phyloP scores from a whole-genome alignment of 2,113 vertebrate genomes.

The Nerophis lumbriciformis region DNA sequence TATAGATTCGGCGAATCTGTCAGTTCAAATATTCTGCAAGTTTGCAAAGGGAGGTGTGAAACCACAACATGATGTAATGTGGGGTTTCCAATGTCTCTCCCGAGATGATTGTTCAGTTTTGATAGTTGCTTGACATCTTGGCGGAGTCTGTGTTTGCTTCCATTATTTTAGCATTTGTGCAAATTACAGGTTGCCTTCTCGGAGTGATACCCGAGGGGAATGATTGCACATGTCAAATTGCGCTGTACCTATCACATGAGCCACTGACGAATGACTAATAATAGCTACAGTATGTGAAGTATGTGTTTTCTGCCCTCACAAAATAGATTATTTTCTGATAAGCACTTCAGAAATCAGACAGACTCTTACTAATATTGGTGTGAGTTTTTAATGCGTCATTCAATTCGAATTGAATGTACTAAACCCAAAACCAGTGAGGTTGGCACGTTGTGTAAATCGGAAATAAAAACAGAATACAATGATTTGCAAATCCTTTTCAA shows the following conservation, averaged over 20 bases:
- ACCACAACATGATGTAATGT: slow-evolving; percentile 24
- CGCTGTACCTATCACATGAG: slow-evolving; percentile 21
- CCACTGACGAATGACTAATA: slow-evolving; percentile 17
- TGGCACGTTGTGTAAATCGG: too few species aligned
- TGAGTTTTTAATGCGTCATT: neutral
- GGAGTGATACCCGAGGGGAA: slow-evolving; percentile 32
- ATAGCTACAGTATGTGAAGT: slow-evolving; percentile 25
- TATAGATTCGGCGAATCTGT: too few species aligned
- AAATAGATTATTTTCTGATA: neutral
- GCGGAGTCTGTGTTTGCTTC: slow-evolving; percentile 6
- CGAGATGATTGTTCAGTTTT: slow-evolving; percentile 36
- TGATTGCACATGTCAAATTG: slow-evolving; percentile 31
- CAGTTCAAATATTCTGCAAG: neutral
- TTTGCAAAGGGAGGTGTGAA: slow-evolving; percentile 18
- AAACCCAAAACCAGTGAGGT: too few species aligned
- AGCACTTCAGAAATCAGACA: neutral
- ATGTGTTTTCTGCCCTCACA: neutral
- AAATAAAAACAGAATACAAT: too few species aligned
- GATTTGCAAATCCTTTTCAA: too few species aligned
- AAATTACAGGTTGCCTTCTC: slow-evolving; percentile 37
- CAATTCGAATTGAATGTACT: too few species aligned
- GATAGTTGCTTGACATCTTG: slow-evolving; percentile 25
- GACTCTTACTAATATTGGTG: neutral
- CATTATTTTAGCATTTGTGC: slow-evolving; percentile 43
- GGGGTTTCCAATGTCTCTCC: slow-evolving; percentile 16